Evolutionary conservation across 2,113 vertebrate genomes (phyloP).

Genomic region (Psammodynastes pulverulentus): DNA sequence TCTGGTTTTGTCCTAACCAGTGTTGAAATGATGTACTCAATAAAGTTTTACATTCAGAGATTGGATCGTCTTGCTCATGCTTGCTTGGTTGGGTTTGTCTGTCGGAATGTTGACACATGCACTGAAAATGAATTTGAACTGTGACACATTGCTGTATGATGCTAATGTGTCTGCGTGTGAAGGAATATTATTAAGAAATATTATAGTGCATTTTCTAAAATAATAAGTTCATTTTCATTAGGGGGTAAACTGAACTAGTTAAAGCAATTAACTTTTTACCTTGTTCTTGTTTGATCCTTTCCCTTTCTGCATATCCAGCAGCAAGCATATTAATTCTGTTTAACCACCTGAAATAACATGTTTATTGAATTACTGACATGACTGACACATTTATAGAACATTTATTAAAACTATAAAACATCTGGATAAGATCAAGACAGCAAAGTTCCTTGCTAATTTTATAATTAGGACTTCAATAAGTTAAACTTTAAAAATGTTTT

Average conservation of each 20-base stretch:
- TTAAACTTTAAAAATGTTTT: constrained; percentile 51
- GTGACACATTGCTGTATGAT: not conserved
- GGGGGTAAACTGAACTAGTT: constrained; percentile 14
- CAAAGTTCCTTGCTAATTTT: constrained; percentile 49
- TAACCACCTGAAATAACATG: constrained; percentile 88
- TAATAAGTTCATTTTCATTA: constrained; percentile 31
- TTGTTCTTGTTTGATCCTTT: constrained; percentile 92
- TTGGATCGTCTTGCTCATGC: no score
- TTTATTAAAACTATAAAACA: constrained; percentile 39
- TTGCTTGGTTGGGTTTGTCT: no score
- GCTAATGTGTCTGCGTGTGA: not conserved
- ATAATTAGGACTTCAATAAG: constrained; percentile 39
- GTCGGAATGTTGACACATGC: no score
- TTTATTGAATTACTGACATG: constrained; percentile 54
- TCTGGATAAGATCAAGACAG: constrained; percentile 34
- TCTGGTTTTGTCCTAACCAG: no score
- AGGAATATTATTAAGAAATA: not conserved
- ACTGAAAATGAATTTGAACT: not conserved
- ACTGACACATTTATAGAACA: not conserved
- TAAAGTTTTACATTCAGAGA: no score
- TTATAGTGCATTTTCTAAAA: not conserved
- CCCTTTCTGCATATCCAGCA: constrained; percentile 90
- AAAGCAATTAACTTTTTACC: constrained; percentile 70
- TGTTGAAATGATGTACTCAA: no score
- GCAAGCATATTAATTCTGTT: constrained; percentile 95